A percentile compares a stretch with the other conserved stretches of the same genome.
phyloP scores from a whole-genome alignment of 2,113 vertebrate species.

The Thamnophis sirtalis region DNA sequence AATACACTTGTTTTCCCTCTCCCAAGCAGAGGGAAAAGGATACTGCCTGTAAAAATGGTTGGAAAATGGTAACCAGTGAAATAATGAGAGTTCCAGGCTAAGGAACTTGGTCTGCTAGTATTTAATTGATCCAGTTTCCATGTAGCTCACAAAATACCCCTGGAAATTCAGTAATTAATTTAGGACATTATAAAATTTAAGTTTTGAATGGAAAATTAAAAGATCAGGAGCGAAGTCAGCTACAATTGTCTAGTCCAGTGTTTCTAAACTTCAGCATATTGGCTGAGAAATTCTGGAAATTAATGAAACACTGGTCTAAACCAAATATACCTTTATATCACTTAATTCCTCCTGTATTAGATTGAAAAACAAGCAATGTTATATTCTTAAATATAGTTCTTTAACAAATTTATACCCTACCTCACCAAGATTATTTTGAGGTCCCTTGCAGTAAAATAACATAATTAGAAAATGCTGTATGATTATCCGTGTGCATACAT shows the following conservation, averaged over 20 bases:
- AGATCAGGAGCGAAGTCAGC: background rate
- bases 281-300: background rate
- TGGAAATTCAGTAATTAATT: slow-evolving; percentile 71
- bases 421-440: background rate
- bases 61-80: slow-evolving; percentile 63
- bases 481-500: background rate
- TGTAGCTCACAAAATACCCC: slow-evolving; percentile 67
- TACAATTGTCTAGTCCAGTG: background rate
- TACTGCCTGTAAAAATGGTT: slow-evolving; percentile 64
- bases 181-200: slow-evolving; percentile 65
- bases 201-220: slow-evolving; percentile 49
- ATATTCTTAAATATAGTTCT: background rate
- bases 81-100: slow-evolving; percentile 71
- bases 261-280: background rate
- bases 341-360: slow-evolving; percentile 3
- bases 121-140: slow-evolving; percentile 69
- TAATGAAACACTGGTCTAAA: background rate
- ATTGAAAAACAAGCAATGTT: slow-evolving; percentile 26
- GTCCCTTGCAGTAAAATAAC: background rate
- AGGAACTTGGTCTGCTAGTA: slow-evolving; percentile 78
- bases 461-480: background rate
- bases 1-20: too few species aligned
- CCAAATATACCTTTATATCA: background rate
- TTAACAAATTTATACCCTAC: background rate
- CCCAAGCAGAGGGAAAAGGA: slow-evolving; percentile 60